phyloP scores from a whole-genome alignment of 2,113 vertebrate species.

The Trogon surrucura region DNA sequence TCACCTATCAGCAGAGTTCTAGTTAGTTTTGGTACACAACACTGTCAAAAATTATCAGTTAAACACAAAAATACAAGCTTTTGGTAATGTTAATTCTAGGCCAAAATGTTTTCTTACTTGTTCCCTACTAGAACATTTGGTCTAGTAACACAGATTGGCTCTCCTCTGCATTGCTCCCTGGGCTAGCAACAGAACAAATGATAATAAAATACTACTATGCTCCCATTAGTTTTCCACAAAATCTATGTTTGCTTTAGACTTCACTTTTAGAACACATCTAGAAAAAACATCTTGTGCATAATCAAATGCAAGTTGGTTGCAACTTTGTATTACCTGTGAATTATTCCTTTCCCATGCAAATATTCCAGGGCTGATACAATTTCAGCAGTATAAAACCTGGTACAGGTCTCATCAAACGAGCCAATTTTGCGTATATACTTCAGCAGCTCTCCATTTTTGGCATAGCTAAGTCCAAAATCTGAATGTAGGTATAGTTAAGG shows the following conservation, averaged over 20 bases:
- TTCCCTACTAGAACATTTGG: not conserved
- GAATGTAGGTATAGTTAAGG: conserved; percentile 70
- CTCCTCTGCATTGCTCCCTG: not conserved
- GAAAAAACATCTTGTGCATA: not conserved
- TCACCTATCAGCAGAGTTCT: not conserved
- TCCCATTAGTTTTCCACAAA: not conserved
- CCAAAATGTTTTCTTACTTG: not conserved
- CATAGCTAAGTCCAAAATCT: conserved; percentile 99
- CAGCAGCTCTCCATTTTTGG: conserved; percentile 97
- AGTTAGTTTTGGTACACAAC: not conserved
- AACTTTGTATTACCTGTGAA: conserved; percentile 88
- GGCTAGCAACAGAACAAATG: not conserved
- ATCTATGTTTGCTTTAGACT: not conserved
- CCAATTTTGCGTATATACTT: conserved; percentile 99
- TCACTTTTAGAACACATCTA: not conserved
- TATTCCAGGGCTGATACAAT: conserved; percentile 96
- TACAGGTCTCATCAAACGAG: conserved; percentile 98
- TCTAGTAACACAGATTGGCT: not conserved
- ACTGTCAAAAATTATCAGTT: not conserved
- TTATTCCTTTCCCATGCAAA: conserved; percentile 95
- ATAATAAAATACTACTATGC: not conserved
- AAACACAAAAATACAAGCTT: not conserved
- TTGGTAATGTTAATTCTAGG: not conserved
- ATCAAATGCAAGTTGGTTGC: not conserved
- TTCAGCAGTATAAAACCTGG: conserved; percentile 97